phyloP scores from a whole-genome alignment of 2,888 invertebrate species.

The Lobophora halterata region DNA sequence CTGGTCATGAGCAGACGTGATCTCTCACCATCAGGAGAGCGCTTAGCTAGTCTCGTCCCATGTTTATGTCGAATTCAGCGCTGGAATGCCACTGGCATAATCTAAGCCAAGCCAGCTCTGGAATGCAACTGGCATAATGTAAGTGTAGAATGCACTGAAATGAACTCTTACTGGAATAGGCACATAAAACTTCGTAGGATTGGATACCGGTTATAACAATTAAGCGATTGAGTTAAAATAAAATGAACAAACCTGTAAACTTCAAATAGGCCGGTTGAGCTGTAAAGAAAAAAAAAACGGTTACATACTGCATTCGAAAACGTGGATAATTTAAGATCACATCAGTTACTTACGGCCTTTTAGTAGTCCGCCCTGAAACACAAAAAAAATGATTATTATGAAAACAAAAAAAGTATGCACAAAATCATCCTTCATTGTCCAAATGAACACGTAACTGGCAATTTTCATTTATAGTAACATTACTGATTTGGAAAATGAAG shows the following conservation, averaged over 20 bases:
- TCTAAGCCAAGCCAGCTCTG: too few relatives aligned
- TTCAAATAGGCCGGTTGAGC: slow-evolving; percentile 52
- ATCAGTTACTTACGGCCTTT: slow-evolving; percentile 41
- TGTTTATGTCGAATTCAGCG: too few relatives aligned
- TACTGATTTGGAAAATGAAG: slow-evolving; percentile 55
- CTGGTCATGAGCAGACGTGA: too few relatives aligned
- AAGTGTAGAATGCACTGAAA: too few relatives aligned
- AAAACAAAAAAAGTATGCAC: slow-evolving; percentile 4
- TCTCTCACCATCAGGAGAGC: too few relatives aligned
- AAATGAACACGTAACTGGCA: slow-evolving; percentile 60
- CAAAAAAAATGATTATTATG: slow-evolving; percentile 15
- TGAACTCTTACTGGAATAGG: too few relatives aligned
- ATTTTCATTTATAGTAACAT: slow-evolving; percentile 4
- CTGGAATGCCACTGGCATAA: too few relatives aligned
- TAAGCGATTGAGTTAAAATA: too few relatives aligned
- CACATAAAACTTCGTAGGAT: too few relatives aligned
- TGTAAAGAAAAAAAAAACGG: slow-evolving; percentile 36
- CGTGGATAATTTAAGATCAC: neutral
- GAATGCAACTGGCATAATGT: too few relatives aligned
- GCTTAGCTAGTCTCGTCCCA: too few relatives aligned
- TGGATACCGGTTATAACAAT: too few relatives aligned
- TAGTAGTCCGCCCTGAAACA: slow-evolving; percentile 50
- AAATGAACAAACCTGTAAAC: slow-evolving; percentile 47
- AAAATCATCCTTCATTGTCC: slow-evolving; percentile 66
- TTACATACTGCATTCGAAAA: neutral